A percentile compares a stretch with the other conserved stretches of the same genome.
Conservation (phyloP, 2,113 vertebrate genomes). For the Cottus gobio region DNA sequence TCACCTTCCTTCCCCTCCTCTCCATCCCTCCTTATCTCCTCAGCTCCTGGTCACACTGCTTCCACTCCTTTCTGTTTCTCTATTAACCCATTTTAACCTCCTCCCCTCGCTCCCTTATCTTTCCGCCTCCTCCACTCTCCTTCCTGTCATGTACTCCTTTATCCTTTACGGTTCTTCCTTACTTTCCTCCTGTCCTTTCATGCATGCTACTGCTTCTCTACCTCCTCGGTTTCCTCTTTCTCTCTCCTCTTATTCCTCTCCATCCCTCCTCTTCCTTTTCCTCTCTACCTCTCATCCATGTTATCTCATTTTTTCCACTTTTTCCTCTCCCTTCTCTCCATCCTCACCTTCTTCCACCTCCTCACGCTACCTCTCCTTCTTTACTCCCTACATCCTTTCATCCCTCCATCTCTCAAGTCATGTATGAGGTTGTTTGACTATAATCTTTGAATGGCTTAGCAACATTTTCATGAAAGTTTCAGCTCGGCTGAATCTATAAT, state of each 20-base stretch:
- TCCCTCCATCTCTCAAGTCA: slow-evolving; percentile 3
- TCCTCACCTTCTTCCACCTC: not conserved
- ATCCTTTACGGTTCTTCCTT: no score
- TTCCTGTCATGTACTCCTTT: no score
- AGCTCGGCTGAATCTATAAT: slow-evolving; percentile 45
- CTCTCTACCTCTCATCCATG: not conserved
- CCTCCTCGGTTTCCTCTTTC: no score
- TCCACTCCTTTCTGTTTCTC: no score
- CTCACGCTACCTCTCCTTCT: not conserved
- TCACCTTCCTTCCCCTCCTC: no score
- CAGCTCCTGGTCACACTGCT: no score
- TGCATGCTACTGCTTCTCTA: no score
- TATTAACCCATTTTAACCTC: no score
- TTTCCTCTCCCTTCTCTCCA: not conserved
- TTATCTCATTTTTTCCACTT: not conserved
- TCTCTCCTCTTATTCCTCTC: no score
- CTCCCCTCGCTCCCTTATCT: no score
- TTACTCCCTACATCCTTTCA: not conserved
- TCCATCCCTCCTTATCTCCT: not conserved
- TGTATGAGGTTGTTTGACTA: slow-evolving; percentile 32
- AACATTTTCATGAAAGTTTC: slow-evolving; percentile 54
- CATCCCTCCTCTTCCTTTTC: not conserved
- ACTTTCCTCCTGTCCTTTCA: no score
- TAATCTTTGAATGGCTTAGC: slow-evolving; percentile 50
- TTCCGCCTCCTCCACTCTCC: not conserved